Evolutionary conservation across 2,797 vertebrate species (phyloP), one percentile per base, ranked within the genome.

Genomic region (Steatocranus sp.): DNA sequence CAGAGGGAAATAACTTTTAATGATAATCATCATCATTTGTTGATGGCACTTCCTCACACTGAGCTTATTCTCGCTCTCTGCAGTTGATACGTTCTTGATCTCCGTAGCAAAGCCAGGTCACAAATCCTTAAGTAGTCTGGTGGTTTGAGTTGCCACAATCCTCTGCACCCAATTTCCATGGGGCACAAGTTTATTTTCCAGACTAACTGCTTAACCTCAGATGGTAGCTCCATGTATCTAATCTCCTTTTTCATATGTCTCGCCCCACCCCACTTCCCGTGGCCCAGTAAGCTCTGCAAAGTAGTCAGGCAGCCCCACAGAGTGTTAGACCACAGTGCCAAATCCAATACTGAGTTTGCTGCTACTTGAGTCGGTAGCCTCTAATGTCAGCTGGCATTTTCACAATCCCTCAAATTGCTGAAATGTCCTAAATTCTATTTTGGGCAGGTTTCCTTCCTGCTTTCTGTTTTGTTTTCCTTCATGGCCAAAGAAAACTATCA

Each of bases 281-380:
- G 82, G 84, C 80, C 76, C 78, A 83, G 79, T 84, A 77, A 90
- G 87, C 90, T 90, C 27, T 86, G 81, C 63, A 82, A 80, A 91
- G 86, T 48, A 88, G 82, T 81, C 88, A 83, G 80, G 75, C 86
- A 32, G 58, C 79, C 70, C 82, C 7, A 53, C 82, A 58, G 78
- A 83, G 81, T 41, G 68, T 41, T 74, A 61, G 75, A 86, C 84
- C 85, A 56, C 73, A 23, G 53, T 43, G 74, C 78, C 86, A 88
- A 86, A 90, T 86, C 88, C 77, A 81, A 54, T 81, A 41, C 83
- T 56, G 77, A 32, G 75, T 32, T 73, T 73, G 2, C 43, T 30
- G 7, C 17, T 30, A n/a, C 7, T 73, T 41, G 61, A 81, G 74
- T 1, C 6, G 11, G 83, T 82, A 48, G 84, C 53, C 78, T 80